Evolutionary conservation across 2,888 invertebrate genomes (phyloP).

Genomic region (Eudasyphora cyanicolor): DNA sequence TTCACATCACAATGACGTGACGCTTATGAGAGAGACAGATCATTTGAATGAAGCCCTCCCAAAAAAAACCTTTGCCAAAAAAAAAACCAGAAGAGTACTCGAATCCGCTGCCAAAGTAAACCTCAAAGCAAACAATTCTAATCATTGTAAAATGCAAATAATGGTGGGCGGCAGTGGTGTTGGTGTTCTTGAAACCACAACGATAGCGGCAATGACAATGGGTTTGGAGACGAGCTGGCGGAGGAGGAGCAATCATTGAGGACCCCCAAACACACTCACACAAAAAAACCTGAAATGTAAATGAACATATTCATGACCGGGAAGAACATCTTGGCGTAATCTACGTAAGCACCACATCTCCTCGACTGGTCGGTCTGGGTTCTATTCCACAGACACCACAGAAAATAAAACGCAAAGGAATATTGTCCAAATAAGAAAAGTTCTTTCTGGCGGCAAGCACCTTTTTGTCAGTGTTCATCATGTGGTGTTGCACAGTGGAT

Average conservation of each 20-base stretch:
- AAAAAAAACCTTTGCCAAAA: conserved; percentile 7
- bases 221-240: too few species aligned
- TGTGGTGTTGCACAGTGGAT: not conserved
- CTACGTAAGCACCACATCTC: not conserved
- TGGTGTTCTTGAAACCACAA: not conserved
- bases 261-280: too few species aligned
- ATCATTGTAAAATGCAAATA: conserved; percentile 34
- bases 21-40: conserved; percentile 2
- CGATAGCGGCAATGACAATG: not conserved
- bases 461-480: not conserved
- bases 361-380: too few species aligned
- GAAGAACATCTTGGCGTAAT: conserved; percentile 13
- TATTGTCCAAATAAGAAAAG: conserved; percentile 19
- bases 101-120: conserved; percentile 7
- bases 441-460: conserved; percentile 7
- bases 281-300: conserved; percentile 8
- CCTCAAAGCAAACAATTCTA: conserved; percentile 4
- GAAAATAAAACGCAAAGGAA: not conserved
- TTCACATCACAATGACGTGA: not conserved
- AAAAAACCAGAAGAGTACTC: not conserved
- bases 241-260: too few species aligned
- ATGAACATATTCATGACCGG: conserved; percentile 17
- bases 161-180: not conserved
- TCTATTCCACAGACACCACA: too few species aligned
- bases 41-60: conserved; percentile 16